Percentiles rank a stretch among this genome's conserved stretches.
These are phyloP conservation scores for Melanostoma mellinum DNA, from an alignment of 2,888 invertebrate species.

Conservation along the genomic window DNA sequence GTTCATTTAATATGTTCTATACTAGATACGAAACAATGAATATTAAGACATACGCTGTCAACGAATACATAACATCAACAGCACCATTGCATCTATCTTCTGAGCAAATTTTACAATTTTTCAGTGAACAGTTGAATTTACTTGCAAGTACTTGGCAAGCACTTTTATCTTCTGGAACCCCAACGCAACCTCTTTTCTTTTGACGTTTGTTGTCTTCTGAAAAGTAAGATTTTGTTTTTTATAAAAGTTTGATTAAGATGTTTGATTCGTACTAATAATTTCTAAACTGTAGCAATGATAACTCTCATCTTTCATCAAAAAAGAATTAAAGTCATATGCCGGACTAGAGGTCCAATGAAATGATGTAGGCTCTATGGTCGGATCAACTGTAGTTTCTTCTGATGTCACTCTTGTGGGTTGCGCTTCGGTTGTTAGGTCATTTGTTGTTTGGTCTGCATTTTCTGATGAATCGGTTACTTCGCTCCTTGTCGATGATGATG, in stretches of 20 bases:
- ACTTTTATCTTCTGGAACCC: slow-evolving; percentile 57
- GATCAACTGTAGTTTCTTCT: too few species aligned
- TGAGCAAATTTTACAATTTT: slow-evolving; percentile 74
- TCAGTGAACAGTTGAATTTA: slow-evolving; percentile 10
- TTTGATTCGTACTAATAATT: slow-evolving; percentile 48
- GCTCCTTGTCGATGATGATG: too few species aligned
- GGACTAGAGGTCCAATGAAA: too few species aligned
- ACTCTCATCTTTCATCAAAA: background rate
- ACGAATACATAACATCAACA: background rate
- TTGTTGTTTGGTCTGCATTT: too few species aligned
- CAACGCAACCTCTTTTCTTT: slow-evolving; percentile 75
- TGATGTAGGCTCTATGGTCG: too few species aligned
- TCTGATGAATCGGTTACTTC: too few species aligned
- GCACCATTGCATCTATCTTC: slow-evolving; percentile 75
- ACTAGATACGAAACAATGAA: too few species aligned
- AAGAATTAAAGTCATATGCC: too few species aligned
- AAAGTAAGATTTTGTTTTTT: slow-evolving; percentile 1
- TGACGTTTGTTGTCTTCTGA: slow-evolving; percentile 27
- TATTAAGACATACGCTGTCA: background rate
- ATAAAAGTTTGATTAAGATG: background rate
- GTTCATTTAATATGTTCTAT: too few species aligned
- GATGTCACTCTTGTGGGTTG: too few species aligned
- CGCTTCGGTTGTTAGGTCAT: too few species aligned
- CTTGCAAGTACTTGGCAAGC: slow-evolving; percentile 65
- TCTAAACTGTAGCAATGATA: slow-evolving; percentile 75